Conservation (phyloP, 2,797 vertebrate species). For the Molossus molossus region DNA sequence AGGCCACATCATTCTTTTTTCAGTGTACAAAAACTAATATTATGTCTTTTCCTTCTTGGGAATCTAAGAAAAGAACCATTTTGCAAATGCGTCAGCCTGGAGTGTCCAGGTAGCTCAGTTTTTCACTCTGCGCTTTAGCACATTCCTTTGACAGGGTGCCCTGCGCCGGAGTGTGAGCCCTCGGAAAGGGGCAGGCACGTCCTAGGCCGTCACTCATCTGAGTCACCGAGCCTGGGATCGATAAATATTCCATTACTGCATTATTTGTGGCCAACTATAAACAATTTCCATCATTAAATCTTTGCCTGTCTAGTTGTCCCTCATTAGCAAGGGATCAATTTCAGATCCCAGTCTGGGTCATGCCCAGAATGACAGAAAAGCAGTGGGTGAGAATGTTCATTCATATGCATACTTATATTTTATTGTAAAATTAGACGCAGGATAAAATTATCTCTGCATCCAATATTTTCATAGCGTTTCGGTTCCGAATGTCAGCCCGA, state of each 20-base stretch:
- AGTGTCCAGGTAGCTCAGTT: constrained; percentile 41
- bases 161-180: neutral
- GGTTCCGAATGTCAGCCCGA: neutral
- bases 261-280: constrained; percentile 74
- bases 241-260: constrained; percentile 79
- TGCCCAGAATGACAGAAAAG: constrained; percentile 59
- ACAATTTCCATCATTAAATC: constrained; percentile 79
- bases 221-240: constrained; percentile 69
- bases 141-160: constrained; percentile 10
- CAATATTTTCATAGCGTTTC: constrained; percentile 18
- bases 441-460: neutral
- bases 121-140: constrained; percentile 39
- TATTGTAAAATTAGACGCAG: constrained; percentile 15
- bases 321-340: constrained; percentile 76
- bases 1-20: neutral
- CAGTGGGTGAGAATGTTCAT: constrained; percentile 53
- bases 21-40: constrained; percentile 16
- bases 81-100: constrained; percentile 67
- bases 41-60: constrained; percentile 46
- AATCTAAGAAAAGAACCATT: constrained; percentile 62
- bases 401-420: neutral
- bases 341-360: constrained; percentile 62
- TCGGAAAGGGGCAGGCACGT: constrained; percentile 57
- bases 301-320: constrained; percentile 71
- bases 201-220: constrained; percentile 57